phyloP scores from a whole-genome alignment of 1,140 invertebrate species.

The Heliothis virescens region DNA sequence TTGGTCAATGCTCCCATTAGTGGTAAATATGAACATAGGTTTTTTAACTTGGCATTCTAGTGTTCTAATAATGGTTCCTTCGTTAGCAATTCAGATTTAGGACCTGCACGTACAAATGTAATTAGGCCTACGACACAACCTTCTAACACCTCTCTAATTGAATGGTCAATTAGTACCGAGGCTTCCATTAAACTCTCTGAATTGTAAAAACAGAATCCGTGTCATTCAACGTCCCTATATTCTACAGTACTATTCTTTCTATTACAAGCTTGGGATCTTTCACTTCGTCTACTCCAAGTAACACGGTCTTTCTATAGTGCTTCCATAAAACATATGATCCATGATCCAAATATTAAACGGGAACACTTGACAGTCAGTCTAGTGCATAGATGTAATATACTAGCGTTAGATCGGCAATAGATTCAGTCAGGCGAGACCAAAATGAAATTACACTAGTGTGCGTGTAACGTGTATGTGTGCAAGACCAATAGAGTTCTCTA shows the following conservation, averaged over 20 bases:
- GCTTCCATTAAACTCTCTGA: not conserved
- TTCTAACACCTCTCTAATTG: not conserved
- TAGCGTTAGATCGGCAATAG: no score
- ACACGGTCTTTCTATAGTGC: constrained; percentile 20
- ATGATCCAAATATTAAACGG: constrained; percentile 30
- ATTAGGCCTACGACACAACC: not conserved
- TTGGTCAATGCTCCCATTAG: constrained; percentile 16
- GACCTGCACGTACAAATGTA: not conserved
- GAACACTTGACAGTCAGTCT: constrained; percentile 28
- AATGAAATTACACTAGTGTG: no score
- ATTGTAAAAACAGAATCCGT: not conserved
- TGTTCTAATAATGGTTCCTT: not conserved
- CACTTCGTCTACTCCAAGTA: constrained; percentile 7
- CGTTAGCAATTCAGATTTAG: not conserved
- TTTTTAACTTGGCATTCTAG: no score
- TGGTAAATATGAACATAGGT: no score
- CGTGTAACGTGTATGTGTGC: no score
- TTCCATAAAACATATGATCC: constrained; percentile 18
- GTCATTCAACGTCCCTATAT: not conserved
- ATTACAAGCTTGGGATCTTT: not conserved
- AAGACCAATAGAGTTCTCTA: no score
- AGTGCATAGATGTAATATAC: no score
- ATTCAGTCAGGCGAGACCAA: no score
- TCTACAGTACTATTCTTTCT: not conserved
- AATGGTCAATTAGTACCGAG: not conserved